Conservation (phyloP, 2,113 vertebrate genomes). For the Callopanchax toddi region DNA sequence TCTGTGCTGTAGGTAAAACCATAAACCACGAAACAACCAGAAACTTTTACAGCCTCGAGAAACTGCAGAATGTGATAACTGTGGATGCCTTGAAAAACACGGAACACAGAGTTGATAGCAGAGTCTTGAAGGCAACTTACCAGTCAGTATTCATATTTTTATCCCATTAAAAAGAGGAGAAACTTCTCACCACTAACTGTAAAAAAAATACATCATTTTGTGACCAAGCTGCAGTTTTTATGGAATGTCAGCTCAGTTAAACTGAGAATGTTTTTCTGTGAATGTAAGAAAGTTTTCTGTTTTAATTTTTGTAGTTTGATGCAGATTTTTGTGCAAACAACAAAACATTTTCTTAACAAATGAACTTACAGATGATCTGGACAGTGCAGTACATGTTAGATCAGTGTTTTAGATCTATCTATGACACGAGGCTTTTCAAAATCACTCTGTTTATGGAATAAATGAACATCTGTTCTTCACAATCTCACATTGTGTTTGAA, state of each 20-base stretch:
- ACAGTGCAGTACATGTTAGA: not conserved
- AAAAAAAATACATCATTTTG: slow-evolving; percentile 9
- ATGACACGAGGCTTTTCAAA: not conserved
- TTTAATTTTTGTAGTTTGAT: slow-evolving; percentile 10
- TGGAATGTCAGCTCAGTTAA: slow-evolving; percentile 23
- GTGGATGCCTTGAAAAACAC: not conserved
- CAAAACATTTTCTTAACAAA: slow-evolving; percentile 2
- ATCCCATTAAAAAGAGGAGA: slow-evolving; percentile 12
- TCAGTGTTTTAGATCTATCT: slow-evolving; percentile 3
- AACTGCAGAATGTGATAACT: slow-evolving; percentile 10
- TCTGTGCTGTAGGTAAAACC: slow-evolving; percentile 60
- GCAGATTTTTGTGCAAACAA: slow-evolving; percentile 16
- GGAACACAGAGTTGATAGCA: slow-evolving; percentile 11
- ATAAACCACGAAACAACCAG: slow-evolving; percentile 5
- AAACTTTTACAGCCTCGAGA: slow-evolving; percentile 24
- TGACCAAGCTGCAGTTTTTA: slow-evolving; percentile 1
- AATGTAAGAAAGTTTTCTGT: not conserved
- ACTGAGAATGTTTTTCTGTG: not conserved
- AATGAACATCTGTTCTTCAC: slow-evolving; percentile 36
- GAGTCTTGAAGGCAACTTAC: not conserved
- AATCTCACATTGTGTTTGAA: slow-evolving; percentile 9
- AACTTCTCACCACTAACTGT: slow-evolving; percentile 6
- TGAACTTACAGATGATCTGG: not conserved
- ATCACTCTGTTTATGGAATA: slow-evolving; percentile 36
- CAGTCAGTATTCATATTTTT: slow-evolving; percentile 1